Percentiles rank a stretch among this genome's conserved stretches.
These are phyloP conservation scores for Trogon melanurus DNA, from an alignment of 2,113 vertebrate species.

Conservation along the genomic window DNA sequence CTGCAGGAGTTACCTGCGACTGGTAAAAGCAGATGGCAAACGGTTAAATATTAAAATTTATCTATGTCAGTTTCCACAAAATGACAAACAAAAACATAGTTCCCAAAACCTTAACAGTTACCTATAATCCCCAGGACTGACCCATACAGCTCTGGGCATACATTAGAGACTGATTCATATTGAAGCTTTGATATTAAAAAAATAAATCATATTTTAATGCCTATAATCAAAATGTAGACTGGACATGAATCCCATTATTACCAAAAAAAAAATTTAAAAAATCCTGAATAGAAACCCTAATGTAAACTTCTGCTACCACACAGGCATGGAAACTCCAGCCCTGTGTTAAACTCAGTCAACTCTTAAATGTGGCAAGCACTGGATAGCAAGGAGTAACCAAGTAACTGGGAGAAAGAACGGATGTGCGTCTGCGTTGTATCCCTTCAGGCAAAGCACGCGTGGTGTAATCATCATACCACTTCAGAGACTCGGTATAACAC, in stretches of 20 bases:
- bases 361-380: neutral
- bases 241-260: neutral
- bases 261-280: neutral
- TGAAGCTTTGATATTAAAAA: neutral
- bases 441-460: neutral
- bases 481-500: neutral
- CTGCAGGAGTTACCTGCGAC: neutral
- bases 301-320: neutral
- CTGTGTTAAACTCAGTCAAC: conserved; percentile 4
- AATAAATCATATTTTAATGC: neutral
- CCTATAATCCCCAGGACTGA: neutral
- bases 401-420: neutral
- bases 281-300: neutral
- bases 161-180: neutral
- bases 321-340: neutral
- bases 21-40: neutral
- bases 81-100: neutral
- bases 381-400: neutral
- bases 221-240: neutral
- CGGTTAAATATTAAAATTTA: neutral
- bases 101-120: neutral
- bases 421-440: neutral
- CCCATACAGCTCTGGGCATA: neutral
- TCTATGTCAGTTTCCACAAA: neutral
- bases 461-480: neutral